Evolutionary conservation across 2,888 invertebrate species (phyloP), one percentile per base, ranked within the genome.

Genomic region (Antheraea assamensis): DNA sequence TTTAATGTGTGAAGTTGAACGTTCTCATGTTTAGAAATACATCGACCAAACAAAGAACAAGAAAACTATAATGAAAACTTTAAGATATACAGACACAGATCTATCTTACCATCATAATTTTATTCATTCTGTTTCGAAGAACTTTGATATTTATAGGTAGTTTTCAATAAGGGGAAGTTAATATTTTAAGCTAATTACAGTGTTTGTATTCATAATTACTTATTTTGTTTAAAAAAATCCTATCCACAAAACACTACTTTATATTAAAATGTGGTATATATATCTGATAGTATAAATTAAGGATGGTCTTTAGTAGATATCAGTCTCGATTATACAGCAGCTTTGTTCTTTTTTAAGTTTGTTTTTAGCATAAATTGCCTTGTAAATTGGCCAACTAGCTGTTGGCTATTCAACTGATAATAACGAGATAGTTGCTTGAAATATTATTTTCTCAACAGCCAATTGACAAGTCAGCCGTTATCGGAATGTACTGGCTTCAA

Each of bases 401-500:
- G 35, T 0, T 35, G 35, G 35, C 68, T 35, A 68, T 68, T 68
- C 68, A 35, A 35, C 68, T 68, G 68, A 68, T 68, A 68, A 24
- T 35, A 68, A 68, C 35, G 68, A 68, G 68, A 68, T 68, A 68
- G 68, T 68, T 68, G 35, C 35, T 68, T 68, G 35, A 68, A 68
- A 68, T 68, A 35, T 68, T 35, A 72, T 73, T 73, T 73, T 73
- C 68, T 70, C 70, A 42, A 30, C 55, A 27, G 19, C 70, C 55
- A 73, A 70, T 70, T 70, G 66, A 73, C 27, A 70, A 58, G 70
- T 52, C 42, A 73, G 27, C 55, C 70, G 49, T 55, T 70, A 70
- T 52, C 68, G 70, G 70, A 70, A 73, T 70, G 73, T 55, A 58
- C 24, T 24, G 19, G 68, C 66, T 52, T 70, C 73, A 73, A 73